A percentile compares a stretch with the other conserved stretches of the same genome.
These are phyloP conservation scores for Peucedramus taeniatus DNA, from an alignment of 2,113 vertebrate species.

Conservation along the genomic window DNA sequence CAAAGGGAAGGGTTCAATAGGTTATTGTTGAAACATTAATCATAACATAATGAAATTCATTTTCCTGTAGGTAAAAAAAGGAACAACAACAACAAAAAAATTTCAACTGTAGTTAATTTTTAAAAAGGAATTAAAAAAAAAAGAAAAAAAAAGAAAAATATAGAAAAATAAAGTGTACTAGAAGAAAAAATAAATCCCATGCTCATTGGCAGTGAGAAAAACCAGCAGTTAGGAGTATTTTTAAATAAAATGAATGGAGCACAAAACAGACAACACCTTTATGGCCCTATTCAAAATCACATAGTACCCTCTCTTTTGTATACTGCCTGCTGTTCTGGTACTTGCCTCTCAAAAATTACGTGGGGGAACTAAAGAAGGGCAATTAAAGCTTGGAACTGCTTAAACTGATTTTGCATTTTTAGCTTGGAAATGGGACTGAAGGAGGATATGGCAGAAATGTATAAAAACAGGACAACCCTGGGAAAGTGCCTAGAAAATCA, in stretches of 20 bases:
- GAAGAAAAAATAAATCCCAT: not conserved
- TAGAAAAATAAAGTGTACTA: not conserved
- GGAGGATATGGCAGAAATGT: conserved; percentile 18
- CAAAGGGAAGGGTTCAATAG: not conserved
- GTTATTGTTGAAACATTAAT: not conserved
- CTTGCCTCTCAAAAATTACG: conserved; percentile 30
- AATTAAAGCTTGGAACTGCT: conserved; percentile 46
- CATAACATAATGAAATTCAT: not conserved
- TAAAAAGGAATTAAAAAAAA: not conserved
- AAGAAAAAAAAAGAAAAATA: not conserved
- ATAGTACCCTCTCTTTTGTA: not conserved
- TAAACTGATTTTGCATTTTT: conserved; percentile 31
- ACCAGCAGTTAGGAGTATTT: not conserved
- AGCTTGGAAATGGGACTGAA: conserved; percentile 21
- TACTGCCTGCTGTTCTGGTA: conserved; percentile 6
- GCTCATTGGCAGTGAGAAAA: not conserved
- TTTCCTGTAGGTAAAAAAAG: not conserved
- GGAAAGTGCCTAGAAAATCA: conserved; percentile 45
- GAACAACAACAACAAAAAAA: not conserved
- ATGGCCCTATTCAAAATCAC: not conserved
- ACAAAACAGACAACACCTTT: conserved; percentile 18
- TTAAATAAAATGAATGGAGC: not conserved
- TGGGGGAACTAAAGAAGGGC: not conserved
- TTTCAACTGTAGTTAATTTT: not conserved
- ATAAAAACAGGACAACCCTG: conserved; percentile 30